A percentile compares a stretch with the other conserved stretches of the same genome.
phyloP scores from a whole-genome alignment of 2,888 invertebrate genomes.

The Xanthia icteritia region DNA sequence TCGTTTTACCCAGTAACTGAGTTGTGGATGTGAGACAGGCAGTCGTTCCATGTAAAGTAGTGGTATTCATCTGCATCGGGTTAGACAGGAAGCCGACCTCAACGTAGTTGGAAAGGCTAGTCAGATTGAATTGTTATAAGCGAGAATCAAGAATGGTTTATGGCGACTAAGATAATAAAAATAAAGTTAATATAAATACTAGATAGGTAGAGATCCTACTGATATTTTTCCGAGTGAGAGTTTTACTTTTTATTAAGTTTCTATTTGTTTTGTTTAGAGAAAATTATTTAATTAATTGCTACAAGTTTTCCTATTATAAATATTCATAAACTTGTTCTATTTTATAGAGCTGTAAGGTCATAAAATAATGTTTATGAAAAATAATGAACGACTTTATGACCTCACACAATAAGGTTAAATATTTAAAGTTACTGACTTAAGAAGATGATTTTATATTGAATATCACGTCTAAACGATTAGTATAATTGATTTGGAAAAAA shows the following conservation, averaged over 20 bases:
- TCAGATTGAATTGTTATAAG: too few species aligned
- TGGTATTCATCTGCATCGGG: too few species aligned
- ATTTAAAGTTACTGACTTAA: neutral
- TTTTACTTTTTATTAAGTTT: neutral
- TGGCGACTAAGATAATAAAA: neutral
- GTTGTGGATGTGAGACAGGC: too few species aligned
- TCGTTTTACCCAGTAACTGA: too few species aligned
- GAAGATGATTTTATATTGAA: too few species aligned
- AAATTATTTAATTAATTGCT: neutral
- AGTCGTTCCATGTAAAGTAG: too few species aligned
- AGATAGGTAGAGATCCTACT: neutral
- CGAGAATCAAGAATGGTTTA: neutral
- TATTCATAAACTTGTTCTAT: conserved; percentile 8
- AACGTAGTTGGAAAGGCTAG: too few species aligned
- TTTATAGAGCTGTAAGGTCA: neutral
- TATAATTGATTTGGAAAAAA: too few species aligned
- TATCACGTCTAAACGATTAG: too few species aligned
- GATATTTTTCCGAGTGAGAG: neutral
- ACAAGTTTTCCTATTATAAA: neutral
- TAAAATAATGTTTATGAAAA: neutral
- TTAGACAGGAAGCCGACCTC: too few species aligned
- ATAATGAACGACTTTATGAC: neutral
- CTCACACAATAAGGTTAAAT: neutral
- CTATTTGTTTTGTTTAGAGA: neutral
- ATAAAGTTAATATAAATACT: neutral